Base-by-base conservation (phyloP, 2,113 vertebrate genomes). In the Zosterops japonicus region DNA sequence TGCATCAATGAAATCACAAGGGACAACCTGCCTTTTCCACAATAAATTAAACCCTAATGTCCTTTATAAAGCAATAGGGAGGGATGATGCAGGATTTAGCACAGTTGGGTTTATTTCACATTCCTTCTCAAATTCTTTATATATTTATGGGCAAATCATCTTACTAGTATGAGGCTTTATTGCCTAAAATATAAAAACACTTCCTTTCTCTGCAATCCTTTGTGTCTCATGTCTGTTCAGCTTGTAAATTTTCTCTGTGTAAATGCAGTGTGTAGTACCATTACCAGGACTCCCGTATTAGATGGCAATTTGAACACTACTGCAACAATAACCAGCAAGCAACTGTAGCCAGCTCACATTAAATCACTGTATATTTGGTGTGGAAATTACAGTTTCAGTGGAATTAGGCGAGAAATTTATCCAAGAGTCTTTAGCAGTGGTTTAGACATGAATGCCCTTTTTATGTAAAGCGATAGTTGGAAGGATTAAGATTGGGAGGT, bases 401-500 rank as follows among this genome's bases (percentile, higher is more conserved):
- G 86, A 95, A 81, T 95, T 80, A 84, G 75, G 35, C 5, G n/a
- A 90, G 86, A 83, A 86, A 61, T 87, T 93, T 95, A 80, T 93
- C 94, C 90, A 87, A 44, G 85, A 81, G 39, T 70, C 53, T 96
- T 92, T 75, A 95, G 91, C 64, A 70, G 63, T 60, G 78, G 52
- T 95, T 96, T 91, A 89, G 77, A 93, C 55, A 91, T 89, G 90
- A 95, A 96, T 93, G 83, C 47, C 59, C 75, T 82, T 93, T 94
- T 96, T 82, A 88, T 79, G 93, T 76, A 84, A 95, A 89, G 77
- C 0, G 10, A 91, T 92, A 92, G 67, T 60, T 95, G 90, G 77
- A 87, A 94, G 91, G 93, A 96, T 94, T 97, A 95, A 86, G 88
- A 89, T 22, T 29, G 67, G 86, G 83, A 96, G 87, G 79, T 83